Percentiles rank a stretch among this genome's conserved stretches.
Conservation (phyloP, 2,797 vertebrate genomes). For the Gorsachius magnificus region DNA sequence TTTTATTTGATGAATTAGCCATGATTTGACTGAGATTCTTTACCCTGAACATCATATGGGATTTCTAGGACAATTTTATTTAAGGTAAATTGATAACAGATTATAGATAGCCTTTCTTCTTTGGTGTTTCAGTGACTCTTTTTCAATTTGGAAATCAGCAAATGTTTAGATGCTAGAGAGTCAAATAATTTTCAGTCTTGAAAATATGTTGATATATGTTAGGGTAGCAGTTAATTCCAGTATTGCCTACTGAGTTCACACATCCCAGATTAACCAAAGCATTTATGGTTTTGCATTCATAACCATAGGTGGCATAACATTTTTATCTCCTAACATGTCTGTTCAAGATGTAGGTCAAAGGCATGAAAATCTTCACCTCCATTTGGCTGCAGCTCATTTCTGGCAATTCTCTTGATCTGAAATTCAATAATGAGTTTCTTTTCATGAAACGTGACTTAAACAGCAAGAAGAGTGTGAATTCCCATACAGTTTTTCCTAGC, state of each 20-base stretch:
- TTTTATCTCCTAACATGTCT: background rate
- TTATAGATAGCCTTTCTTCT: background rate
- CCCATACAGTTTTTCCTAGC: background rate
- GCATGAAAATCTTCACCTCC: background rate
- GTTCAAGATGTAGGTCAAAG: background rate
- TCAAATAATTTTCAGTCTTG: background rate
- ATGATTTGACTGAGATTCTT: background rate
- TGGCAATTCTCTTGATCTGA: background rate
- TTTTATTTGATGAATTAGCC: background rate
- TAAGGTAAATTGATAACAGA: background rate
- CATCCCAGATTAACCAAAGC: background rate
- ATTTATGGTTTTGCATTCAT: background rate
- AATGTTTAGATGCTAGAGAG: background rate
- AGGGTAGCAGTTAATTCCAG: background rate
- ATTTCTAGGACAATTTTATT: background rate
- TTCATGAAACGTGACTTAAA: background rate
- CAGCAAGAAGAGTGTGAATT: background rate
- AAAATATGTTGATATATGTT: background rate
- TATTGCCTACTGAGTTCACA: background rate
- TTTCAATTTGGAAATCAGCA: background rate
- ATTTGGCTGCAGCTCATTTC: background rate
- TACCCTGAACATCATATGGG: background rate
- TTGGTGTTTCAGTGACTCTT: background rate
- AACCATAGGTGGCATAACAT: background rate
- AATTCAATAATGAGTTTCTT: background rate